Percentiles rank a stretch among this genome's conserved stretches.
phyloP scores from a whole-genome alignment of 2,797 vertebrate genomes.

The Peromyscus attwateri region DNA sequence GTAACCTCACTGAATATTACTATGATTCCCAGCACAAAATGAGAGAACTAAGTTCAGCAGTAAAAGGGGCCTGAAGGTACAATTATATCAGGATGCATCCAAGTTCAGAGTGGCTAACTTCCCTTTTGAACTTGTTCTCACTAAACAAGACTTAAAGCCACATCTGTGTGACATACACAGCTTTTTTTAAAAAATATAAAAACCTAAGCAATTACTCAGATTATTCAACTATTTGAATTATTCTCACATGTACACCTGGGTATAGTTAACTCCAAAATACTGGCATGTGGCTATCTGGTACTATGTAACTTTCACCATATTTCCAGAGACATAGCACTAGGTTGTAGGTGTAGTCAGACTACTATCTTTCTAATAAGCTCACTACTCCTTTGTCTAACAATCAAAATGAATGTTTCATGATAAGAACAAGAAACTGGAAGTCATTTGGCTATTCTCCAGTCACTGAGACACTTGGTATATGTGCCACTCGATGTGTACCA shows the following conservation, averaged over 20 bases:
- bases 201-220: neutral
- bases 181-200: constrained; percentile 2
- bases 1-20: neutral
- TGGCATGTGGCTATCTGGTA: neutral
- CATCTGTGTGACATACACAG: neutral
- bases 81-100: neutral
- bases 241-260: neutral
- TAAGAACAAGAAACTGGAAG: constrained; percentile 5
- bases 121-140: constrained; percentile 1
- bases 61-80: neutral
- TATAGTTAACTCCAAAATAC: neutral
- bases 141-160: neutral
- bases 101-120: neutral
- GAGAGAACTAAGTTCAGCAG: neutral
- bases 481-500: neutral
- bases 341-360: neutral
- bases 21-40: neutral
- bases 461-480: neutral
- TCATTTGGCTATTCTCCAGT: constrained; percentile 10
- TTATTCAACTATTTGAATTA: constrained; percentile 25
- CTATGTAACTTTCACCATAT: constrained; percentile 31
- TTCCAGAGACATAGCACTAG: constrained; percentile 1
- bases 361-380: neutral
- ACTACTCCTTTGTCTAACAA: constrained; percentile 16
- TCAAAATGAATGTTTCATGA: constrained; percentile 10